phyloP scores from a whole-genome alignment of 2,888 invertebrate species.

The Platerodrilus igneus region DNA sequence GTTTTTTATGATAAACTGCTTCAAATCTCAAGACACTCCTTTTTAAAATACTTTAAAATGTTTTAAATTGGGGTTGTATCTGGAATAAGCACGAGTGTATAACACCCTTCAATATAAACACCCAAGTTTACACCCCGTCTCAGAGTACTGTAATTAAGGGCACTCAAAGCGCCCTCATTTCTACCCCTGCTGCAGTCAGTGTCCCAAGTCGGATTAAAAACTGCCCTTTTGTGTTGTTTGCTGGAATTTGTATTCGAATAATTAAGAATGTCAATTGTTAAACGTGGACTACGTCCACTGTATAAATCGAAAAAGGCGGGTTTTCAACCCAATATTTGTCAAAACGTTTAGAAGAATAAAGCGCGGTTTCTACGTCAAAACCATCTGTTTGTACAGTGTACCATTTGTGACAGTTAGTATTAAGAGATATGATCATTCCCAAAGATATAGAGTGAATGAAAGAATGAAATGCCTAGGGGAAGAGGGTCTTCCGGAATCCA shows the following conservation, averaged over 20 bases:
- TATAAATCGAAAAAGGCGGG: too few species aligned
- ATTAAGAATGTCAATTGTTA: too few species aligned
- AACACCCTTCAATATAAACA: conserved; percentile 34
- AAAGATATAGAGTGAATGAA: conserved; percentile 21
- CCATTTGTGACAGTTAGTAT: conserved; percentile 30
- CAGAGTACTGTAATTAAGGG: conserved; percentile 47
- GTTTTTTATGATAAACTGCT: background rate
- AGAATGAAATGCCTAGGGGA: conserved; percentile 17
- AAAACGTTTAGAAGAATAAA: too few species aligned
- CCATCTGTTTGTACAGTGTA: conserved; percentile 30
- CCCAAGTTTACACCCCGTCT: conserved; percentile 34
- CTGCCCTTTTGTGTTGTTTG: conserved; percentile 34
- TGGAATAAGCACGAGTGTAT: conserved; percentile 4
- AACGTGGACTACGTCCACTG: too few species aligned
- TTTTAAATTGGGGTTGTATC: too few species aligned
- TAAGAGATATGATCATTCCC: conserved; percentile 26
- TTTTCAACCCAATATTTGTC: too few species aligned
- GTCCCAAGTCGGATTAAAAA: conserved; percentile 44
- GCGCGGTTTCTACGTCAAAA: too few species aligned
- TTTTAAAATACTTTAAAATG: too few species aligned
- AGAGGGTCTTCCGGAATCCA: conserved; percentile 28
- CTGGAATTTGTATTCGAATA: conserved; percentile 30
- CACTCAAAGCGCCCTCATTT: conserved; percentile 42
- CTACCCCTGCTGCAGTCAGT: conserved; percentile 28
- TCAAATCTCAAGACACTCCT: background rate